These are phyloP conservation scores for Andrena bicolor DNA, from an alignment of 2,888 invertebrate genomes.

Conservation along the genomic window DNA sequence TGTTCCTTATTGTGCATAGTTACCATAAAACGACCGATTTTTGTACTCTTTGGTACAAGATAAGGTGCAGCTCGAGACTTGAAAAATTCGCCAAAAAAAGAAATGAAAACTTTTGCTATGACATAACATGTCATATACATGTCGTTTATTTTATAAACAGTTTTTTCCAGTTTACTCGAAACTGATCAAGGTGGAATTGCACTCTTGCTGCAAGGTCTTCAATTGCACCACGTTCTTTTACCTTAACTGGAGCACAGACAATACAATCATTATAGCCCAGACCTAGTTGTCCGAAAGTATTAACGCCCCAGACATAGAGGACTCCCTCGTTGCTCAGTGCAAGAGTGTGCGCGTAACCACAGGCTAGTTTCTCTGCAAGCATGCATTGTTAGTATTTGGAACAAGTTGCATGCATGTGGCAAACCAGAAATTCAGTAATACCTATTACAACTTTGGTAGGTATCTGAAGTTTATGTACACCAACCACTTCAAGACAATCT, in stretches of 20 bases:
- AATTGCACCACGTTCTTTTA: constrained; percentile 80
- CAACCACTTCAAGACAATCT: constrained; percentile 86
- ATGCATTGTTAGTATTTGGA: neutral
- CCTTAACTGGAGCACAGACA: constrained; percentile 86
- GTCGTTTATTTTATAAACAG: too few relatives aligned
- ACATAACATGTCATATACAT: too few relatives aligned
- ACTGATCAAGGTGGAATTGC: too few relatives aligned
- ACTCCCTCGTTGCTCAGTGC: constrained; percentile 88
- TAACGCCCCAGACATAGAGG: constrained; percentile 89
- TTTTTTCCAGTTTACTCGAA: too few relatives aligned
- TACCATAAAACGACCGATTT: too few relatives aligned
- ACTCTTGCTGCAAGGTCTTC: neutral
- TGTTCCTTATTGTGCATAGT: too few relatives aligned
- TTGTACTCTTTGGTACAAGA: too few relatives aligned
- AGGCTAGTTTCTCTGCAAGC: constrained; percentile 84
- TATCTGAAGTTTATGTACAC: constrained; percentile 85
- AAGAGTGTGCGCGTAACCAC: constrained; percentile 87
- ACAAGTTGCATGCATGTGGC: neutral
- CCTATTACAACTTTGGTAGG: constrained; percentile 84
- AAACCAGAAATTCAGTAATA: constrained; percentile 60
- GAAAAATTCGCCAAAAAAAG: too few relatives aligned
- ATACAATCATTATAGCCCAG: constrained; percentile 85
- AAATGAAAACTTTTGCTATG: too few relatives aligned
- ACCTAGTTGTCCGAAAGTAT: constrained; percentile 88
- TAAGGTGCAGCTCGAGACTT: too few relatives aligned